phyloP scores from a whole-genome alignment of 2,888 invertebrate species.

The Erannis defoliaria region DNA sequence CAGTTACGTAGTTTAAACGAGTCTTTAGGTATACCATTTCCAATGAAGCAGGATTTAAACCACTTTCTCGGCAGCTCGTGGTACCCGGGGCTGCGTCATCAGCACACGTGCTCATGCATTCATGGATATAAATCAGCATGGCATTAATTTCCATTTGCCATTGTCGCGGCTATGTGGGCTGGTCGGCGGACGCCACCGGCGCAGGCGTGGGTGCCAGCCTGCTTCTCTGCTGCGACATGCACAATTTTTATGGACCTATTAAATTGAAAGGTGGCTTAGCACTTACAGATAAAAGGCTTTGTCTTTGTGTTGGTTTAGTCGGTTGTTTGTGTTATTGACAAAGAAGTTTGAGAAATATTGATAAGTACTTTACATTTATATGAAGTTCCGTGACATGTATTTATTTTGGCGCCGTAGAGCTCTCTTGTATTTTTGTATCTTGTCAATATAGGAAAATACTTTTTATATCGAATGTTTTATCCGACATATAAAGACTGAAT shows the following conservation, averaged over 20 bases:
- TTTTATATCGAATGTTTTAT: too few species aligned
- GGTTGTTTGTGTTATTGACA: not conserved
- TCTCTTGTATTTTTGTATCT: too few species aligned
- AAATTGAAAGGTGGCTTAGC: not conserved
- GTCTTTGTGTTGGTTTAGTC: not conserved
- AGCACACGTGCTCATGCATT: slow-evolving; percentile 30
- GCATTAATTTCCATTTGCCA: slow-evolving; percentile 29
- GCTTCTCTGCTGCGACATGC: slow-evolving; percentile 7
- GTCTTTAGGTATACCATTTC: not conserved
- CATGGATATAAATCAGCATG: slow-evolving; percentile 31
- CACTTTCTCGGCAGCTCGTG: slow-evolving; percentile 13
- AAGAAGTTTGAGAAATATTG: too few species aligned
- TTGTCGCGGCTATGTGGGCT: slow-evolving; percentile 24
- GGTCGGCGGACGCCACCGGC: slow-evolving; percentile 2
- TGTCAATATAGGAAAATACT: too few species aligned
- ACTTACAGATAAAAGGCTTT: slow-evolving; percentile 1
- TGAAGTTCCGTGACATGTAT: too few species aligned
- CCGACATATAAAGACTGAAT: too few species aligned
- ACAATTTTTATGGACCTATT: slow-evolving; percentile 15
- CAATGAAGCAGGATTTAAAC: not conserved
- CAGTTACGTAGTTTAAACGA: too few species aligned
- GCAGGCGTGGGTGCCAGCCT: slow-evolving; percentile 16
- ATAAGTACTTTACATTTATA: too few species aligned
- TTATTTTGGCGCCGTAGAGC: too few species aligned
- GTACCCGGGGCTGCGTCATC: slow-evolving; percentile 15